These are phyloP conservation scores for Lasaia peninsularis DNA, from an alignment of 1,140 invertebrate genomes.

Conservation along the genomic window DNA sequence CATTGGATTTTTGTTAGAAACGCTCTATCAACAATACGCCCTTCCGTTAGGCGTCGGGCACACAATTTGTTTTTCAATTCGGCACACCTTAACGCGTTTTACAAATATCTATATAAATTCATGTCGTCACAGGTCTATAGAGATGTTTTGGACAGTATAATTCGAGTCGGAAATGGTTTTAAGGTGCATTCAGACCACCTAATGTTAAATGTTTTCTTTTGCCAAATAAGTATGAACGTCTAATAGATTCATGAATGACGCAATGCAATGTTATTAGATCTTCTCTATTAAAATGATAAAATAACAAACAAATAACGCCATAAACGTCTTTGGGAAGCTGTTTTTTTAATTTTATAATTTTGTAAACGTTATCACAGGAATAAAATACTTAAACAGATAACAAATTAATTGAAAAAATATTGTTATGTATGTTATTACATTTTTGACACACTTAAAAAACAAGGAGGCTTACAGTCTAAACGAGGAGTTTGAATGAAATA, in stretches of 20 bases:
- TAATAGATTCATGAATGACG: neutral
- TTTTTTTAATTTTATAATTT: too few relatives aligned
- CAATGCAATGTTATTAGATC: neutral
- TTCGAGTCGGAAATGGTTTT: neutral
- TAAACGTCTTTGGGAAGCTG: too few relatives aligned
- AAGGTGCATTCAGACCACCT: constrained; percentile 1
- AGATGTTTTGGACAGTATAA: constrained; percentile 1
- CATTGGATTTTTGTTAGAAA: constrained; percentile 66
- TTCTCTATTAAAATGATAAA: too few relatives aligned
- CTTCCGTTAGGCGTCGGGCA: constrained; percentile 31
- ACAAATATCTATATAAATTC: constrained; percentile 12
- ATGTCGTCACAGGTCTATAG: neutral
- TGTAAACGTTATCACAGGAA: too few relatives aligned
- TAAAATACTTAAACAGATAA: too few relatives aligned
- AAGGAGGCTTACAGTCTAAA: too few relatives aligned
- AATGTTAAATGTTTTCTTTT: constrained; percentile 1
- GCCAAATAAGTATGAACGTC: neutral
- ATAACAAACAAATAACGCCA: too few relatives aligned
- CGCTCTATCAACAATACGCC: constrained; percentile 66
- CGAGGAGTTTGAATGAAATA: too few relatives aligned
- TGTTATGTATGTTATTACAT: too few relatives aligned
- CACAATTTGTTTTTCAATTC: constrained; percentile 10
- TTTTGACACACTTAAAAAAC: too few relatives aligned
- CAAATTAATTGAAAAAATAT: too few relatives aligned
- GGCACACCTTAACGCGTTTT: constrained; percentile 1